These are phyloP conservation scores for Synchiropus splendidus DNA, from an alignment of 2,113 vertebrate genomes.

Conservation along the genomic window DNA sequence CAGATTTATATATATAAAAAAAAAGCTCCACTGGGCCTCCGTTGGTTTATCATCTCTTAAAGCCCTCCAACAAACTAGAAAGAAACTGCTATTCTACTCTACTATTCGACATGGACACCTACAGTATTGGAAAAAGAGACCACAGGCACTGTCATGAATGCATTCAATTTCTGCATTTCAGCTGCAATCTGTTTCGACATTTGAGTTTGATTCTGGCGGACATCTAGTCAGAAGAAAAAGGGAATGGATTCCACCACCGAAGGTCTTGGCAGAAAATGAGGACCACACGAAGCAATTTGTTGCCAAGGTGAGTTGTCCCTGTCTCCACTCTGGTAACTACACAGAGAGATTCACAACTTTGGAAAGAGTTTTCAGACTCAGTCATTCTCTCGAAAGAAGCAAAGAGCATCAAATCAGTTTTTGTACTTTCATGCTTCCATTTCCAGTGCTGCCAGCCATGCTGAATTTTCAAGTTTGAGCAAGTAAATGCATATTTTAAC, in stretches of 20 bases:
- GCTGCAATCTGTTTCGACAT: conserved; percentile 12
- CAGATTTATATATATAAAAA: no score
- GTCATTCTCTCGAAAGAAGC: background rate
- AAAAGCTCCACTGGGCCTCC: no score
- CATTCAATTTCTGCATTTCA: background rate
- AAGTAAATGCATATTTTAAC: no score
- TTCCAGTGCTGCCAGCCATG: no score
- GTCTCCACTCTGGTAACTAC: background rate
- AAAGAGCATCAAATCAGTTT: background rate
- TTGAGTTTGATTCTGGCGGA: background rate
- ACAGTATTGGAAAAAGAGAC: no score
- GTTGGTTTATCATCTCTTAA: no score
- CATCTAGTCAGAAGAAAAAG: conserved; percentile 62
- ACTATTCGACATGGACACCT: no score
- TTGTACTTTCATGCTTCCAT: no score
- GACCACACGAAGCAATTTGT: conserved; percentile 68
- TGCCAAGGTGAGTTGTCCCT: conserved; percentile 62
- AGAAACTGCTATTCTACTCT: no score
- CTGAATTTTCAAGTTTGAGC: no score
- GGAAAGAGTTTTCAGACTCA: background rate
- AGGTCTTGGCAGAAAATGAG: conserved; percentile 66
- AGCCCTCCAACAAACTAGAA: no score
- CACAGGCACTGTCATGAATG: conserved; percentile 1
- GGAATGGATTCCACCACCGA: conserved; percentile 75
- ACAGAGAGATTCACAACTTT: background rate